Percentiles rank a stretch among this genome's conserved stretches.
Evolutionary conservation across 2,797 vertebrate genomes (phyloP).

Genomic region (Acanthurus leucopareius): DNA sequence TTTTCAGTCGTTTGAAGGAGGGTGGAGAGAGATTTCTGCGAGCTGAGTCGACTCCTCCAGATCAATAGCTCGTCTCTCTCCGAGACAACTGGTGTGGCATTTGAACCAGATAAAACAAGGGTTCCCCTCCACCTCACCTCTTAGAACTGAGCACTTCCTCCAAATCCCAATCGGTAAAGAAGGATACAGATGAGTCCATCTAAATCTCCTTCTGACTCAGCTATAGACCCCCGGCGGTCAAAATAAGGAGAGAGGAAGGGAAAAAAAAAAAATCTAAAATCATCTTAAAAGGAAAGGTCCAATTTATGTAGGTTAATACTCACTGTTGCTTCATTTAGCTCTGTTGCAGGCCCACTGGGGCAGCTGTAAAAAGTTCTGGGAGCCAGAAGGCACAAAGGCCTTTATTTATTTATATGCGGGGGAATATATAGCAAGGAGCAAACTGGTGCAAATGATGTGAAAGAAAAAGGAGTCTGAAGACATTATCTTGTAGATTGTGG

Average conservation of each 20-base stretch:
- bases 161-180: constrained; percentile 83
- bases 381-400: constrained; percentile 77
- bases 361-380: constrained; percentile 74
- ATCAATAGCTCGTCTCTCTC: constrained; percentile 88
- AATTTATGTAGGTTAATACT: constrained; percentile 84
- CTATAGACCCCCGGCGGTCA: constrained; percentile 74
- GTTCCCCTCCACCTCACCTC: constrained; percentile 86
- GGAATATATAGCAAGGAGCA: constrained; percentile 73
- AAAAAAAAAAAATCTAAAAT: constrained; percentile 61
- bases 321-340: constrained; percentile 80
- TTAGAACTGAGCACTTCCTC: constrained; percentile 78
- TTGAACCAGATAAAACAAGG: constrained; percentile 88
- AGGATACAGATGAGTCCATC: constrained; percentile 85
- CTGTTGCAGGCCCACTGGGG: constrained; percentile 71
- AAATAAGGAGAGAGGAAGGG: constrained; percentile 32
- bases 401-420: constrained; percentile 79
- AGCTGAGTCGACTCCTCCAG: constrained; percentile 83
- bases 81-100: constrained; percentile 87
- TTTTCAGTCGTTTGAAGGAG: constrained; percentile 81
- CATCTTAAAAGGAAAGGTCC: constrained; percentile 76
- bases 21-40: constrained; percentile 80
- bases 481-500: constrained; percentile 64
- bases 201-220: constrained; percentile 77
- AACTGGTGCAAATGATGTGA: constrained; percentile 75
- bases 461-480: constrained; percentile 65